phyloP scores from a whole-genome alignment of 2,797 vertebrate species.

The Picus viridis region DNA sequence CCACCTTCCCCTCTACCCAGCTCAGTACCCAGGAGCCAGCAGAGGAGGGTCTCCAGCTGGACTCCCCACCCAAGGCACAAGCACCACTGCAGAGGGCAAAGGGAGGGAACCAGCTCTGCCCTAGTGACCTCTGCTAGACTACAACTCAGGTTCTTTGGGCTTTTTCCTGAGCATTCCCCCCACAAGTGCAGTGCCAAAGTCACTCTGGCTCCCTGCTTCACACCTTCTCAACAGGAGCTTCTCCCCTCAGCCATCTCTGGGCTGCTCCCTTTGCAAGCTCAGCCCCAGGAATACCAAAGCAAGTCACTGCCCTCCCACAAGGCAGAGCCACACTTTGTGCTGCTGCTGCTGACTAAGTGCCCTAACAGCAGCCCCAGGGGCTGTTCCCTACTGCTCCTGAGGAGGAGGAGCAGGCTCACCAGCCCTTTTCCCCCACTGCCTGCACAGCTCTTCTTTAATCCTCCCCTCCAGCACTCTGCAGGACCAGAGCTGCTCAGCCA shows the following conservation, averaged over 20 bases:
- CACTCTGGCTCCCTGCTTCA: neutral
- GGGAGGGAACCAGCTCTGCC: neutral
- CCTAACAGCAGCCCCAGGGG: neutral
- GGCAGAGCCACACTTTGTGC: neutral
- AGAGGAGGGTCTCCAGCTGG: neutral
- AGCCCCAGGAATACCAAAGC: neutral
- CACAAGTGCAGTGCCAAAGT: accelerated
- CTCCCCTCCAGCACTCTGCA: neutral
- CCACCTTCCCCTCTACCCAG: neutral
- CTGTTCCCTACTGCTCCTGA: neutral
- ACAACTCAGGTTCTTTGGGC: accelerated
- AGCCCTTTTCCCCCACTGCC: neutral
- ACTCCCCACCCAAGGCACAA: too few species aligned
- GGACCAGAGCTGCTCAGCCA: neutral
- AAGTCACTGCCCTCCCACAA: neutral
- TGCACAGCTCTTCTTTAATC: neutral
- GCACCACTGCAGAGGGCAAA: neutral
- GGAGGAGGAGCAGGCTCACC: neutral
- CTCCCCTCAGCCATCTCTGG: neutral
- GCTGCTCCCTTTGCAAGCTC: neutral
- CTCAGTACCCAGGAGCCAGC: neutral
- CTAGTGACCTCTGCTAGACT: neutral
- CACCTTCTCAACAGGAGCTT: neutral
- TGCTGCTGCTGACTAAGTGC: neutral
- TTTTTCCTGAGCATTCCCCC: neutral